Evolutionary conservation across 2,113 vertebrate species (phyloP), one percentile per base, ranked within the genome.

Genomic region (Larimichthys crocea): DNA sequence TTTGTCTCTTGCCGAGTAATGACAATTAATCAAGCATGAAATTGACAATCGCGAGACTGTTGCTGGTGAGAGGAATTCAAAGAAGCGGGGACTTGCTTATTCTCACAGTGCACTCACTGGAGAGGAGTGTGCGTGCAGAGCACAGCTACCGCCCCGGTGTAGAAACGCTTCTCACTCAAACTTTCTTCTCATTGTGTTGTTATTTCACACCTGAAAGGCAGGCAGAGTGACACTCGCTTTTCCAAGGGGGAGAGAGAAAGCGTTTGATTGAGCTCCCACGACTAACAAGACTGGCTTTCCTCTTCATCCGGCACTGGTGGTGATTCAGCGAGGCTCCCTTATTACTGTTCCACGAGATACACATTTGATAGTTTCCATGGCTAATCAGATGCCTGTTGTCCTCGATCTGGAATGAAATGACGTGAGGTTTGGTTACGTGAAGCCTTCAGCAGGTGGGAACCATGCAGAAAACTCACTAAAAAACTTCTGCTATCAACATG

Each of bases 11-110:
- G 62, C 55, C 55, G 71, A 90, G 91, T 94, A 94, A 95, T 95
- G 90, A 92, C 92, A 93, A 94, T 94, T 94, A 94, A 95, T 94
- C 94, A 95, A 93, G 92, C 94, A 90, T 95, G 95, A 95, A 95
- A 95, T 95, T 95, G 93, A 95, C 94, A 94, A 95, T 93, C 67
- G 92, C 87, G 66, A 89, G 91, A 88, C 85, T 88, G 83, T 85
- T 91, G 89, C 86, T 78, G 82, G 88, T 85, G 85, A 94, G 91
- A 84, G 80, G 85, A 93, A 93, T 93, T 91, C 86, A 93, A 93
- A 95, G 83, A 87, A 80, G 91, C 64, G 52, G 69, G 50, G 80
- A 62, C 86, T 87, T 59, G 78, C 79, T 82, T 76, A 79, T 88
- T 89, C 82, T 86, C 68, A 50, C 80, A 16, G 64, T 52, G 82